phyloP scores from a whole-genome alignment of 2,888 invertebrate species.

The Synergus gifuensis region DNA sequence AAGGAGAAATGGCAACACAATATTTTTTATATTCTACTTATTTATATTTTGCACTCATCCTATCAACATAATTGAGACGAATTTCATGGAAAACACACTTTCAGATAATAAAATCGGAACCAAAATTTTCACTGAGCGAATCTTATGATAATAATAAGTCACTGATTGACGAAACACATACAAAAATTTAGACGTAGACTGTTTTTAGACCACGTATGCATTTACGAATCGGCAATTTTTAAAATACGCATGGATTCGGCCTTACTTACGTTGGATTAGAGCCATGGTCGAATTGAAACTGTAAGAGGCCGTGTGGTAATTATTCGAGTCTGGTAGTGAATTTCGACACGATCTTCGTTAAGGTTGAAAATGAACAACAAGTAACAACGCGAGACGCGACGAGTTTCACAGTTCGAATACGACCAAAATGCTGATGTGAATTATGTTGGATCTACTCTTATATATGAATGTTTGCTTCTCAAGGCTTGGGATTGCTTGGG shows the following conservation, averaged over 20 bases:
- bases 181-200: not conserved
- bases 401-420: constrained; percentile 38
- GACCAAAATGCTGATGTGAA: constrained; percentile 38
- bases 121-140: not conserved
- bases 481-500: constrained; percentile 15
- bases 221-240: not conserved
- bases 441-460: constrained; percentile 32
- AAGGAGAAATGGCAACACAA: not conserved
- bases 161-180: constrained; percentile 12
- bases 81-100: not conserved
- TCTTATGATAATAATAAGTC: not conserved
- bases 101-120: not conserved
- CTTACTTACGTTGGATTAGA: constrained; percentile 18
- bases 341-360: constrained; percentile 20
- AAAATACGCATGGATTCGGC: not conserved
- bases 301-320: not conserved
- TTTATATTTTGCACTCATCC: not conserved
- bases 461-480: constrained; percentile 37
- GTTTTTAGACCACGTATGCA: constrained; percentile 11
- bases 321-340: constrained; percentile 25
- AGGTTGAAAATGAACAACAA: constrained; percentile 25
- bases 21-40: not conserved
- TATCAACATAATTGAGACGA: not conserved
- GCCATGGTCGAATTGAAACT: constrained; percentile 30
- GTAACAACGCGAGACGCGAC: constrained; percentile 8